Evolutionary conservation across 2,888 invertebrate genomes (phyloP).

Genomic region (Sinopyrophorus schimmeli): DNA sequence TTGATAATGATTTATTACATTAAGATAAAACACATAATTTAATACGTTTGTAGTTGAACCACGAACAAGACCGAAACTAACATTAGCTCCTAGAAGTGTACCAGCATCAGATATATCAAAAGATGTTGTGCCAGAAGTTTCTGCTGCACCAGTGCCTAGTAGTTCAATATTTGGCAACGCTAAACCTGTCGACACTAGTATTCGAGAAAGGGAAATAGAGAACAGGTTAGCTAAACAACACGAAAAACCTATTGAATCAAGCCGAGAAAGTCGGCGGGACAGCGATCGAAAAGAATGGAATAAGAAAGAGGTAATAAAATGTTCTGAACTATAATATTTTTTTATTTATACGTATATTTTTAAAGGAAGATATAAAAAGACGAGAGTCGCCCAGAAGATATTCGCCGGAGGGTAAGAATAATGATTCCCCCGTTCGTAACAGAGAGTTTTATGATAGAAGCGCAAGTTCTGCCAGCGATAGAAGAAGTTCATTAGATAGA

Average conservation of each 20-base stretch:
- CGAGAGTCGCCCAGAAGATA: constrained; percentile 16
- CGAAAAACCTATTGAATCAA: constrained; percentile 50
- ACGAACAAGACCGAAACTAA: constrained; percentile 76
- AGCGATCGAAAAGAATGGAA: constrained; percentile 31
- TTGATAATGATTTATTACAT: neutral
- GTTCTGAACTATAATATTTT: neutral
- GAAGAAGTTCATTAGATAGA: constrained; percentile 9
- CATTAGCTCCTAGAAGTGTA: constrained; percentile 78
- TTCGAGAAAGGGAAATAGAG: constrained; percentile 89
- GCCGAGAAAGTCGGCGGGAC: constrained; percentile 38
- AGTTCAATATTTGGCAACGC: constrained; percentile 92
- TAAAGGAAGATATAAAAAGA: constrained; percentile 16
- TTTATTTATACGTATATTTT: constrained; percentile 11
- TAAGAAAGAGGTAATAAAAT: constrained; percentile 27
- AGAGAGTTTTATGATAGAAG: constrained; percentile 19
- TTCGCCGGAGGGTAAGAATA: constrained; percentile 23
- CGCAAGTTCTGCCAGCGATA: constrained; percentile 12
- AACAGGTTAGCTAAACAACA: constrained; percentile 74
- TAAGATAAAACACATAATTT: neutral
- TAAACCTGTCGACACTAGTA: constrained; percentile 92
- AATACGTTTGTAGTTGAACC: constrained; percentile 55
- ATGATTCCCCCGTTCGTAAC: constrained; percentile 28
- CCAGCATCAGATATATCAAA: too few species aligned
- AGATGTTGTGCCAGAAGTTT: constrained; percentile 59
- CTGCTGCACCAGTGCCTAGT: constrained; percentile 55